Base-by-base conservation (phyloP, 2,797 vertebrate genomes). In the Diceros bicornis region DNA sequence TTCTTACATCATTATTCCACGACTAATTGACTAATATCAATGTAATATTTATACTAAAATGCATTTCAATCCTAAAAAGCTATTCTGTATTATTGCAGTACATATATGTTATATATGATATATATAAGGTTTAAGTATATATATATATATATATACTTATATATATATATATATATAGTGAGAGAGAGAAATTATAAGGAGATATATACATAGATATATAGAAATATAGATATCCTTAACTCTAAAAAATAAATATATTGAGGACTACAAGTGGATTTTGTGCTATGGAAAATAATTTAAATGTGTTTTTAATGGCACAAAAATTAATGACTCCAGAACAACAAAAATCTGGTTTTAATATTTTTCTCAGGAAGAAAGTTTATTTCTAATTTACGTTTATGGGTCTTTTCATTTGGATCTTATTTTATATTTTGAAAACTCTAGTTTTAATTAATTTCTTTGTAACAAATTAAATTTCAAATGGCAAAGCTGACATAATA, bases 401-500 rank as follows among this genome's bases (percentile, higher is more conserved):
- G 29, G 32, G 1, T 89, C 23, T 82, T 82, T 68, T 64, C 44
- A 59, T 41, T 62, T 92, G 14, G 7, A 25, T 50, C 37, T 75
- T 62, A 68, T 92, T 92, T 95, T 41, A 62, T 78, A 89, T 69
- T 44, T 93, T 75, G 17, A 75, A 89, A 18, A 61, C 44, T 41
- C 14, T 57, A 41, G 25, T 72, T 52, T 81, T 87, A 95, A 87
- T 32, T 57, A 82, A 95, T 71, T 78, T 62, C 44, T 69, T 64
- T 87, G 16, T 87, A 47, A 55, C 62, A 69, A 91, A 91, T 91
- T 32, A 86, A 94, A 41, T 91, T 92, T 83, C 20, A 69, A 64
- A 62, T 83, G 11, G 34, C 17, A 77, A n/a, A 77, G n/a, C 27
- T 77, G 37, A 79, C n/a, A 74, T 7, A 83, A 61, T 29, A 74